phyloP scores from a whole-genome alignment of 2,888 invertebrate species.

The Xestia ashworthii region DNA sequence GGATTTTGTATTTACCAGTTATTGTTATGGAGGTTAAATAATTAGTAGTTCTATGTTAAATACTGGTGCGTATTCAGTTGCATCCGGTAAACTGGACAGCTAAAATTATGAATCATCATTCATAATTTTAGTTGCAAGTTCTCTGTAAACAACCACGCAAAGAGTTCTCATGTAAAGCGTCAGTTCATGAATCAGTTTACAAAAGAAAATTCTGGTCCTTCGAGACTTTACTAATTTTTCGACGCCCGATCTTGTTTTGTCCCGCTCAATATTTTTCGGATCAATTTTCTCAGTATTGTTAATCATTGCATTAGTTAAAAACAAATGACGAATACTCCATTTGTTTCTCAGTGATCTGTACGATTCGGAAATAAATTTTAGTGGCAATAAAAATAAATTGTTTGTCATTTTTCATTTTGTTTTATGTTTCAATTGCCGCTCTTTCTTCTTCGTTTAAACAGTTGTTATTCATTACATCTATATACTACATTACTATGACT shows the following conservation, averaged over 20 bases:
- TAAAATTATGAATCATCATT: background rate
- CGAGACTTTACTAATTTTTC: background rate
- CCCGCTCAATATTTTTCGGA: background rate
- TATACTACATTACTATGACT: slow-evolving; percentile 3
- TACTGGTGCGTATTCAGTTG: background rate
- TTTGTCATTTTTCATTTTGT: slow-evolving; percentile 21
- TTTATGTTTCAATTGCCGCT: background rate
- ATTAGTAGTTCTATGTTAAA: background rate
- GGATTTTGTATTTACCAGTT: background rate
- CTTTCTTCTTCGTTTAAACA: background rate
- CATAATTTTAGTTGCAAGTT: slow-evolving; percentile 40
- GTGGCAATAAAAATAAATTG: slow-evolving; percentile 23
- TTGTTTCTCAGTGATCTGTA: slow-evolving; percentile 34
- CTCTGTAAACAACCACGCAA: slow-evolving; percentile 32
- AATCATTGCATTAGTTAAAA: slow-evolving; percentile 6
- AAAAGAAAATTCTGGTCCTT: slow-evolving; percentile 13
- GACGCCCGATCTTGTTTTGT: background rate
- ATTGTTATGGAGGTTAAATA: background rate
- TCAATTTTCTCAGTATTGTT: slow-evolving; percentile 17
- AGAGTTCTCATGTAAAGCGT: slow-evolving; percentile 3
- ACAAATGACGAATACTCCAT: slow-evolving; percentile 33
- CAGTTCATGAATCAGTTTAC: slow-evolving; percentile 30
- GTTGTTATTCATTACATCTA: slow-evolving; percentile 8
- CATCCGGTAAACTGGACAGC: background rate
- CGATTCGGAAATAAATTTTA: slow-evolving; percentile 24